A percentile compares a stretch with the other conserved stretches of the same genome.
Conservation (phyloP, 1,140 invertebrate species). For the Xylocopa sonorina region DNA sequence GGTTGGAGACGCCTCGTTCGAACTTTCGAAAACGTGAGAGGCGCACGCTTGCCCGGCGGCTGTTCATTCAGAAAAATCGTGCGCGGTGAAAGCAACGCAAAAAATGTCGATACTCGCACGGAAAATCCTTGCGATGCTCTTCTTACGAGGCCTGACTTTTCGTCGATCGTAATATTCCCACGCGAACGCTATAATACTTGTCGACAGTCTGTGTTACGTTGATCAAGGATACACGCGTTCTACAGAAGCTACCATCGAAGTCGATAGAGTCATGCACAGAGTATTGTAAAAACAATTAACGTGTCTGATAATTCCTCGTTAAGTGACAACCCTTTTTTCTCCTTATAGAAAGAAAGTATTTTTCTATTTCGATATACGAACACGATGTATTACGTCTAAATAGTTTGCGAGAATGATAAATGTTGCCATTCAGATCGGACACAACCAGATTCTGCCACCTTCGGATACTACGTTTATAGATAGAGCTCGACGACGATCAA, state of each 20-base stretch:
- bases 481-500: constrained; percentile 1
- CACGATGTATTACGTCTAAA: too few relatives aligned
- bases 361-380: too few relatives aligned
- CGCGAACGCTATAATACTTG: too few relatives aligned
- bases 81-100: constrained; percentile 61
- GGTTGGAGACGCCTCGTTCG: constrained; percentile 39
- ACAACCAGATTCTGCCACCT: neutral
- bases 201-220: too few relatives aligned
- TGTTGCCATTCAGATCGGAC: neutral
- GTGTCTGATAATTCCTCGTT: too few relatives aligned
- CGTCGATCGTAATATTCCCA: too few relatives aligned
- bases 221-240: too few relatives aligned
- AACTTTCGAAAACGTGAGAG: constrained; percentile 70
- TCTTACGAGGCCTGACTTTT: neutral
- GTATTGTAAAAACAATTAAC: too few relatives aligned
- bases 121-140: constrained; percentile 25
- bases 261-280: too few relatives aligned
- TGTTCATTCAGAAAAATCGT: constrained; percentile 61
- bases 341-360: too few relatives aligned
- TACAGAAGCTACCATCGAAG: too few relatives aligned
- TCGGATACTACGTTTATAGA: neutral
- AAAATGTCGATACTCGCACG: constrained; percentile 43
- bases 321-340: too few relatives aligned
- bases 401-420: neutral
- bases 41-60: constrained; percentile 1